Conservation (phyloP, 1,140 invertebrate species). For the Probaryconus sp. region DNA sequence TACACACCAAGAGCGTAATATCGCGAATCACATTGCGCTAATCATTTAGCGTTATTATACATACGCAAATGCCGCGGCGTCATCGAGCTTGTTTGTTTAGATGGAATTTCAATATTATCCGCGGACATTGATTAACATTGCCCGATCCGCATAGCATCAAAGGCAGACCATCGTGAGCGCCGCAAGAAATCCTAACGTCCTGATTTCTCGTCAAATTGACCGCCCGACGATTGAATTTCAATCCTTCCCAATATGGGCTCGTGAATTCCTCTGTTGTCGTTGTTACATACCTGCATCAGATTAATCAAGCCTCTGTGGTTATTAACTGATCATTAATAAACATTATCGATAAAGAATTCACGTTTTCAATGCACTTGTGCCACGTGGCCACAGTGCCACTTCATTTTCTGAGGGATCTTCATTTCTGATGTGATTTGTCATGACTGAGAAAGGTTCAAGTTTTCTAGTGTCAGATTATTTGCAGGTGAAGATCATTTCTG, state of each 20-base stretch:
- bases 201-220: conserved; percentile 49
- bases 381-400: too few relatives aligned
- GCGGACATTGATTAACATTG: conserved; percentile 70
- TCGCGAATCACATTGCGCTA: conserved; percentile 65
- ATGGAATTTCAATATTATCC: conserved; percentile 72
- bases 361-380: conserved; percentile 16
- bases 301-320: conserved; percentile 34
- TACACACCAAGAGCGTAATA: conserved; percentile 60
- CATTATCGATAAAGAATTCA: conserved; percentile 33
- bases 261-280: conserved; percentile 48
- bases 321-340: conserved; percentile 29
- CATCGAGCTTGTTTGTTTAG: conserved; percentile 72
- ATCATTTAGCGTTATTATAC: conserved; percentile 66
- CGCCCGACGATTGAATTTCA: conserved; percentile 50
- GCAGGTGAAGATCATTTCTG: too few relatives aligned
- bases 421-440: conserved; percentile 1
- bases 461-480: too few relatives aligned
- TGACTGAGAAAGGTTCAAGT: too few relatives aligned
- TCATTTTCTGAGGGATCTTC: too few relatives aligned
- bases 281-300: conserved; percentile 44
- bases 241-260: conserved; percentile 31
- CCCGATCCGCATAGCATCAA: conserved; percentile 51
- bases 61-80: conserved; percentile 55
- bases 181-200: conserved; percentile 53
- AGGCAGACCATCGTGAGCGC: conserved; percentile 40